Evolutionary conservation across 2,797 vertebrate genomes (phyloP).

Genomic region (Choloepus didactylus): DNA sequence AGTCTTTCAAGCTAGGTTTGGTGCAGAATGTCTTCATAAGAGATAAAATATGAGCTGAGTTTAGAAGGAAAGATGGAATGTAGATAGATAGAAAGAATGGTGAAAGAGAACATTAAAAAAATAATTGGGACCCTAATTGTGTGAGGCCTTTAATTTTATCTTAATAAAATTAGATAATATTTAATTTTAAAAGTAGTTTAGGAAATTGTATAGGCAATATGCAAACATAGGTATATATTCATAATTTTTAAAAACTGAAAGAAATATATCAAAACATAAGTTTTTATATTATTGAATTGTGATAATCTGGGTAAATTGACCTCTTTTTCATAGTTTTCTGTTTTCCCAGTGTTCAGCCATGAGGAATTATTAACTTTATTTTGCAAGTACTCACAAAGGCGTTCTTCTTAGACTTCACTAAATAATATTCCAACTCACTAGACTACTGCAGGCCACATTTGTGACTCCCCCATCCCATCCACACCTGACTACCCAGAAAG

Average conservation of each 20-base stretch:
- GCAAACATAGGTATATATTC: background rate
- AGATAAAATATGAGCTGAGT: background rate
- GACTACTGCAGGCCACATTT: background rate
- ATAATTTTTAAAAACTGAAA: background rate
- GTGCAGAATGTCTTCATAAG: background rate
- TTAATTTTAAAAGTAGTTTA: conserved; percentile 9
- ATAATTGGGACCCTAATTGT: background rate
- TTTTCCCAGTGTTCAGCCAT: background rate
- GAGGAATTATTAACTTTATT: background rate
- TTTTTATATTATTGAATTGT: background rate
- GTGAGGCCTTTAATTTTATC: background rate
- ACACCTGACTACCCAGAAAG: background rate
- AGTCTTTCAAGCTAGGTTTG: background rate
- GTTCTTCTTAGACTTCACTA: background rate
- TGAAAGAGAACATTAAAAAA: background rate
- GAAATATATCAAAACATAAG: background rate
- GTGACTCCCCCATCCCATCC: background rate
- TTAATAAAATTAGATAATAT: background rate
- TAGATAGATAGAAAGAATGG: background rate
- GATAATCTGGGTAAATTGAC: background rate
- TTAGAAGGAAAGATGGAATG: background rate
- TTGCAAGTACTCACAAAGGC: background rate
- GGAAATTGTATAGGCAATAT: background rate
- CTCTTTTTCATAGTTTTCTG: background rate
- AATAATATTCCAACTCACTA: background rate